Base-by-base conservation (phyloP, 2,888 invertebrate genomes). In the Drosophila nigritarsus region DNA sequence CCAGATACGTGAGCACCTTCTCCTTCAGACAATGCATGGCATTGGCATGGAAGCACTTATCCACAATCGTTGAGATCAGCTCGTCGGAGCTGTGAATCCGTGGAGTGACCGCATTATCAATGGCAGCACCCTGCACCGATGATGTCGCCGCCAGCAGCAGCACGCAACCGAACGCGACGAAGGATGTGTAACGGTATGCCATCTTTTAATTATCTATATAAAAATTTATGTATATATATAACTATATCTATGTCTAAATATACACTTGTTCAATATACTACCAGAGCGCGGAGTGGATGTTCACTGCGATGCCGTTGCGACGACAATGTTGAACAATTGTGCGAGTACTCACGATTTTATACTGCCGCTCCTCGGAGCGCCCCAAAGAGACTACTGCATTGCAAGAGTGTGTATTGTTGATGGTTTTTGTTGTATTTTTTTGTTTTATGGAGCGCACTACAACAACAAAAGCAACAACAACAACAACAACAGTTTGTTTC, bases 1-100 rank as follows among this genome's bases (percentile, higher is more conserved):
- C 96, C 94, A 97, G 94, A 93, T 96, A 97, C 64, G 94, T 95
- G 36, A 97, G 94, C 87, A 97, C 96, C 93, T 96, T 96, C 92
- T 95, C 95, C 93, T 97, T 97, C 82, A 97, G 94, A 89, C 97
- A 97, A 91, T 95, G 95, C 92, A 96, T 95, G 9, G 95, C 95
- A 72, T 95, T 94, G 55, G 94, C 94, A 81, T 94, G 94, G 91
- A 96, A 95, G 94, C 97, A 97, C 91, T 95, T 95, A 93, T 95
- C 95, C 85, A 97, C 94, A 87, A 96, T 95, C 90, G 95, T 94
- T 68, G 95, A 94, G 82, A 97, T 94, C 54, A 97, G 93, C 92
- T 96, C 95, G 85, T 96, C 96, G 92, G 96, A 95, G 78, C 94
- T 94, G 85, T 94, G 92, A 83, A 96, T 94, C 73, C 95, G 94